Evolutionary conservation across 2,113 vertebrate species (phyloP).

Genomic region (Dipodomys spectabilis): DNA sequence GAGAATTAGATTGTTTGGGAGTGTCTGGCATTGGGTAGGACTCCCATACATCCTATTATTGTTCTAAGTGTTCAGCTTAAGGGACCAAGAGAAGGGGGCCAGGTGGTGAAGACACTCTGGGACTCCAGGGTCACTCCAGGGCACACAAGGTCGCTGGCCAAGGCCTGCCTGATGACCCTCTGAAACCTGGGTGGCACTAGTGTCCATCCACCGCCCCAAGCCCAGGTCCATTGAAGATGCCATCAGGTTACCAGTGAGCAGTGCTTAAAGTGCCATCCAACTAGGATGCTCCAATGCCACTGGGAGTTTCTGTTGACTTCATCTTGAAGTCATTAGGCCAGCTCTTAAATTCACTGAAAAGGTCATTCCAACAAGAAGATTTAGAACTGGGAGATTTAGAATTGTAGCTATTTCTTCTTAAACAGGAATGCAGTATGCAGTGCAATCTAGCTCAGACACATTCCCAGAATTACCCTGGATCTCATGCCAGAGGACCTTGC

Average conservation of each 20-base stretch:
- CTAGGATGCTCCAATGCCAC: neutral
- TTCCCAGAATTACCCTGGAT: conserved; percentile 40
- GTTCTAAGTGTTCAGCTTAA: neutral
- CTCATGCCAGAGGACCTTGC: conserved; percentile 47
- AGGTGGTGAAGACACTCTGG: neutral
- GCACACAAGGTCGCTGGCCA: neutral
- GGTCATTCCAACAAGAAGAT: neutral
- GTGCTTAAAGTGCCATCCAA: neutral
- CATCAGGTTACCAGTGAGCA: neutral
- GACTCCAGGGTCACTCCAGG: neutral
- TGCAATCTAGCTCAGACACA: neutral
- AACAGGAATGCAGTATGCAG: conserved; percentile 27
- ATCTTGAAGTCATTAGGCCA: conserved; percentile 29
- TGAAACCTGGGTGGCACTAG: too few species aligned
- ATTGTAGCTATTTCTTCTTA: conserved; percentile 50
- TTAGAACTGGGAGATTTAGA: conserved; percentile 28
- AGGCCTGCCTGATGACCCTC: neutral
- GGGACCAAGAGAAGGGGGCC: neutral
- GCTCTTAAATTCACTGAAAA: conserved; percentile 31
- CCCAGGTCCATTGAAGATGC: neutral
- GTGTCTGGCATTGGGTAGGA: neutral
- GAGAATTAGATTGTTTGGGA: neutral
- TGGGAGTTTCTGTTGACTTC: conserved; percentile 17
- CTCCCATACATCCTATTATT: neutral
- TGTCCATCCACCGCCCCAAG: neutral